These are phyloP conservation scores for Parthenolecanium corni DNA, from an alignment of 2,888 invertebrate genomes.

Conservation along the genomic window DNA sequence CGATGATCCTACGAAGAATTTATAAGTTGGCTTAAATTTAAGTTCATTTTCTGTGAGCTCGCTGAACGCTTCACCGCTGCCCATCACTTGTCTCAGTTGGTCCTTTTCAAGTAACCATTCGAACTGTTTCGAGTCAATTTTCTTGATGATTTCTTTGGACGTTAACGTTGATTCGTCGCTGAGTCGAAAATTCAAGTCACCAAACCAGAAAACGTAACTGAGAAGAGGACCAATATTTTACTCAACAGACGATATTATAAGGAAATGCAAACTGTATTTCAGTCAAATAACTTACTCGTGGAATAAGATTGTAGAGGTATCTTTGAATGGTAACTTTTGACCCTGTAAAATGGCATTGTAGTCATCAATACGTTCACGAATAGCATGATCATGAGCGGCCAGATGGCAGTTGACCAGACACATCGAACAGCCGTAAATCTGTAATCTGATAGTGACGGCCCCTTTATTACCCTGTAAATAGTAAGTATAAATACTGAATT, in stretches of 20 bases:
- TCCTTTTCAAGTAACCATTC: constrained; percentile 58
- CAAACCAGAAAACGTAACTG: constrained; percentile 84
- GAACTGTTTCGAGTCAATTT: constrained; percentile 40
- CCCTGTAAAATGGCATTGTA: constrained; percentile 75
- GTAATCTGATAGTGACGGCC: constrained; percentile 75
- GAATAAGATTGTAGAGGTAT: constrained; percentile 72
- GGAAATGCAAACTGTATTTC: constrained; percentile 1
- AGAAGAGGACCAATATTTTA: constrained; percentile 34
- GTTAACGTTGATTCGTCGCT: constrained; percentile 31
- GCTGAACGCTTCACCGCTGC: constrained; percentile 66
- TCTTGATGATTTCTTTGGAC: constrained; percentile 31
- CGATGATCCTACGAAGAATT: constrained; percentile 61
- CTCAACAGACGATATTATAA: neutral
- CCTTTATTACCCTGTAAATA: constrained; percentile 83
- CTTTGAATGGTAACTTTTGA: constrained; percentile 62
- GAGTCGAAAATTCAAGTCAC: constrained; percentile 78
- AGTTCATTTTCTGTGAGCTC: constrained; percentile 62
- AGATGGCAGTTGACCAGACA: constrained; percentile 83
- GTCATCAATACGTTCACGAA: constrained; percentile 75
- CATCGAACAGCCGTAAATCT: constrained; percentile 75
- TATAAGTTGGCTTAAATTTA: constrained; percentile 77
- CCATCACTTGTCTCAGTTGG: constrained; percentile 59
- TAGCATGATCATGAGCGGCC: constrained; percentile 74
- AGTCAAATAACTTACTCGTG: constrained; percentile 60
- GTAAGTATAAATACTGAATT: neutral